These are phyloP conservation scores for Leptopilina clavipes DNA, from an alignment of 1,140 invertebrate genomes.

Conservation along the genomic window DNA sequence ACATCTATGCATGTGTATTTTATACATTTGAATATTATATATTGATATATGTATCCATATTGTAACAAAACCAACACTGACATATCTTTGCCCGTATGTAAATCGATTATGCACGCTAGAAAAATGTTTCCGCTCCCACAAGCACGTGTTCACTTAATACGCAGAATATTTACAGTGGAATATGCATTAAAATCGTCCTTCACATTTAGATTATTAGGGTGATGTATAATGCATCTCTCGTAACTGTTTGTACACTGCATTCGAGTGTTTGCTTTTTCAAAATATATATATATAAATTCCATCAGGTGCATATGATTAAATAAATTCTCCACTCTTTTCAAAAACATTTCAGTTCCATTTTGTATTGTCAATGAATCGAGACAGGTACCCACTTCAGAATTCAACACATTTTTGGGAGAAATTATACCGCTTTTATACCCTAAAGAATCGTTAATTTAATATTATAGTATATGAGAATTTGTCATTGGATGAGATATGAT, in stretches of 20 bases:
- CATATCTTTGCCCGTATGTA: not conserved
- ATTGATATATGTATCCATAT: not conserved
- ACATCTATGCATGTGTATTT: not conserved
- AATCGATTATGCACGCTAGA: slow-evolving; percentile 33
- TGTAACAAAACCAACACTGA: not conserved
- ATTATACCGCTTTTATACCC: no score
- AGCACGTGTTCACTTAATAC: slow-evolving; percentile 16
- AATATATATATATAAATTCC: not conserved
- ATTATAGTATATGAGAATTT: no score
- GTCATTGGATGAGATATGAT: no score
- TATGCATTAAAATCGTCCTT: slow-evolving; percentile 23
- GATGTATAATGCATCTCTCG: not conserved
- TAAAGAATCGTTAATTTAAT: no score
- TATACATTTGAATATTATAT: not conserved
- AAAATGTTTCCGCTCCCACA: slow-evolving; percentile 34
- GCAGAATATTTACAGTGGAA: slow-evolving; percentile 21
- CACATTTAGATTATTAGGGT: slow-evolving; percentile 18
- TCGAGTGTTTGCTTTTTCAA: not conserved
- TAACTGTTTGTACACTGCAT: not conserved
- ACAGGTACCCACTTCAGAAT: no score
- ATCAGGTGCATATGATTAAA: not conserved
- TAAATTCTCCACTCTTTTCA: no score
- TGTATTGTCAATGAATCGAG: no score
- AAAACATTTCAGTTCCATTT: no score
- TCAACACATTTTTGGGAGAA: no score